phyloP scores from a whole-genome alignment of 1,140 invertebrate genomes.

The Penaeus japonicus region DNA sequence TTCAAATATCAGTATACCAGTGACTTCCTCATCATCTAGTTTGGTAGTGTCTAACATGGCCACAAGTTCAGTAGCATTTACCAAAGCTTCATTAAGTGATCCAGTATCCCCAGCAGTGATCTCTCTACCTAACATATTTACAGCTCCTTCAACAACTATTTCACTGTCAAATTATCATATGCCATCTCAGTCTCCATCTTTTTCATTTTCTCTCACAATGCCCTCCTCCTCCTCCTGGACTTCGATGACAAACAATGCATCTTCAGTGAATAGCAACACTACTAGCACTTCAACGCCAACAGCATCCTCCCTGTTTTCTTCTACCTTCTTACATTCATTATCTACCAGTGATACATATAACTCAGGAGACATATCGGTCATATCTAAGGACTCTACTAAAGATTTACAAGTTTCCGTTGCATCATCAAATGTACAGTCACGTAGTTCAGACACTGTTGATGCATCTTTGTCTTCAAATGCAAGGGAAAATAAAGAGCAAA shows the following conservation, averaged over 20 bases:
- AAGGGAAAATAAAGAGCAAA: too few species aligned
- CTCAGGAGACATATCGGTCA: background rate
- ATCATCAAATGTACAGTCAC: too few species aligned
- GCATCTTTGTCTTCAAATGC: too few species aligned
- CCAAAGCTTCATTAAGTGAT: background rate
- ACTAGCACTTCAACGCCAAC: background rate
- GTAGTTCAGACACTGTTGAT: too few species aligned
- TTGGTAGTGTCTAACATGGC: background rate
- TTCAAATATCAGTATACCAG: background rate
- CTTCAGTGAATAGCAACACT: background rate
- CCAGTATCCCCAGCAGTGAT: background rate
- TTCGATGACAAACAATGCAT: background rate
- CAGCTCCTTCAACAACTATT: background rate
- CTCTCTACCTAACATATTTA: background rate
- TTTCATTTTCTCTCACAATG: conserved; percentile 45
- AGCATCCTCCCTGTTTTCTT: conserved; percentile 1
- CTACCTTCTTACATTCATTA: background rate
- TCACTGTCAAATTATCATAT: background rate
- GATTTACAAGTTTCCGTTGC: too few species aligned
- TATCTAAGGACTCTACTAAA: too few species aligned
- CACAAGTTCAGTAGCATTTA: conserved; percentile 4
- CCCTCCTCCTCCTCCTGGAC: background rate
- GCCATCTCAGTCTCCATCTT: background rate
- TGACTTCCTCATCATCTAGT: background rate
- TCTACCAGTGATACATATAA: background rate